Percentiles rank a stretch among this genome's conserved stretches.
Evolutionary conservation across 2,113 vertebrate species (phyloP).

Genomic region (Oplegnathus fasciatus): DNA sequence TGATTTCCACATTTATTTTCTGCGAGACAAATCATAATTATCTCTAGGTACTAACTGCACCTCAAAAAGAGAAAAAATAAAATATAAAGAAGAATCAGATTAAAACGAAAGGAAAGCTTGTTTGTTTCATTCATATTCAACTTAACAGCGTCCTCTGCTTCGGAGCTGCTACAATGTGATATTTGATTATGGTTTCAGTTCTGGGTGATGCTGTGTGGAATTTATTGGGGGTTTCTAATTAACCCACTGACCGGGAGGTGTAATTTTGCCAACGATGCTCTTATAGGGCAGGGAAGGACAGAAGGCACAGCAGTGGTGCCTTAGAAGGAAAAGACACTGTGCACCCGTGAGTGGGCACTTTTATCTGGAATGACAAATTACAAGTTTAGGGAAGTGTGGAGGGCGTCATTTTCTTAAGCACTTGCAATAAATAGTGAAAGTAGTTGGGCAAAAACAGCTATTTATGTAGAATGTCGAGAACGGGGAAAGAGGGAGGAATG

Average conservation of each 20-base stretch:
- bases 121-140: constrained; percentile 66
- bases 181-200: constrained; percentile 50
- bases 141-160: constrained; percentile 62
- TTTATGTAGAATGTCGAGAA: constrained; percentile 58
- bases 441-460: constrained; percentile 55
- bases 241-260: constrained; percentile 37
- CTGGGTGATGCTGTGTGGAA: constrained; percentile 45
- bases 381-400: constrained; percentile 59
- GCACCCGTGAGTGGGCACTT: constrained; percentile 64
- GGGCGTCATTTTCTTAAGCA: constrained; percentile 66
- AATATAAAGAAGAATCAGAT: constrained; percentile 71
- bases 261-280: constrained; percentile 42
- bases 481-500: constrained; percentile 23
- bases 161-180: constrained; percentile 46
- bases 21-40: constrained; percentile 73
- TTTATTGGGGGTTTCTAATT: constrained; percentile 45
- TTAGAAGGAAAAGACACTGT: constrained; percentile 69
- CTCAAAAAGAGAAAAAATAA: constrained; percentile 65
- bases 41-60: constrained; percentile 78
- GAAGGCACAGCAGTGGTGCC: constrained; percentile 76
- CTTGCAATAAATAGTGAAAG: constrained; percentile 82
- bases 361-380: constrained; percentile 77
- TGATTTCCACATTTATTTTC: constrained; percentile 72
- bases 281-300: constrained; percentile 55
- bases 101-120: constrained; percentile 76